Percentiles rank a stretch among this genome's conserved stretches.
Conservation (phyloP, 2,113 vertebrate genomes). For the Mesembrinibis cayennensis region DNA sequence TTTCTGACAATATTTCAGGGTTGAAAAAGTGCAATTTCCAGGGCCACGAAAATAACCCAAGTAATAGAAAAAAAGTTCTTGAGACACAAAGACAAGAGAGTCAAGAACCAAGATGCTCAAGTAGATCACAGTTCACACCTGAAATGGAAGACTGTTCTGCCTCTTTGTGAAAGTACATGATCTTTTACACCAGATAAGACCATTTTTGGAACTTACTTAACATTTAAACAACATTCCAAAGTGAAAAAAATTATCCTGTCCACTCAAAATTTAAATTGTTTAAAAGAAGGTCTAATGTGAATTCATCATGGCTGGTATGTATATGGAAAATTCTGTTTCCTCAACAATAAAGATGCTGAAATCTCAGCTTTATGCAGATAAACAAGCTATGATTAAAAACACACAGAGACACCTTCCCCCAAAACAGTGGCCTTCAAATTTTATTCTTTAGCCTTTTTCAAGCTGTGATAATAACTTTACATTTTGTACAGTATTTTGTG, state of each 20-base stretch:
- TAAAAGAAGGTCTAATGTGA: neutral
- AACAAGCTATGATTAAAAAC: neutral
- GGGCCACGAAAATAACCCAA: neutral
- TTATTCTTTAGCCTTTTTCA: slow-evolving; percentile 54
- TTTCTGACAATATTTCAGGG: neutral
- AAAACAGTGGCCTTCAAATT: slow-evolving; percentile 35
- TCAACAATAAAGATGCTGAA: neutral
- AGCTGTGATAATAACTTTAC: slow-evolving; percentile 22
- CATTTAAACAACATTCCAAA: neutral
- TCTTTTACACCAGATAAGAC: neutral
- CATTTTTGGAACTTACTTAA: neutral
- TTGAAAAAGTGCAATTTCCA: neutral
- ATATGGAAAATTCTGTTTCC: neutral
- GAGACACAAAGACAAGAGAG: neutral
- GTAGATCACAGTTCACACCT: neutral
- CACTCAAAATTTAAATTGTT: neutral
- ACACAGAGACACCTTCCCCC: slow-evolving; percentile 26
- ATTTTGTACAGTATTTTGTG: slow-evolving; percentile 52
- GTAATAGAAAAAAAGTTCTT: neutral
- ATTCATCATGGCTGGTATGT: neutral
- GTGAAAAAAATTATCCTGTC: neutral
- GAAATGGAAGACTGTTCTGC: neutral
- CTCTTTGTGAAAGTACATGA: neutral
- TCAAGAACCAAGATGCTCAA: neutral
- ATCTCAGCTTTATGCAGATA: neutral